Percentiles rank a stretch among this genome's conserved stretches.
Evolutionary conservation across 2,113 vertebrate species (phyloP).

Genomic region (Rousettus leschenaultii): DNA sequence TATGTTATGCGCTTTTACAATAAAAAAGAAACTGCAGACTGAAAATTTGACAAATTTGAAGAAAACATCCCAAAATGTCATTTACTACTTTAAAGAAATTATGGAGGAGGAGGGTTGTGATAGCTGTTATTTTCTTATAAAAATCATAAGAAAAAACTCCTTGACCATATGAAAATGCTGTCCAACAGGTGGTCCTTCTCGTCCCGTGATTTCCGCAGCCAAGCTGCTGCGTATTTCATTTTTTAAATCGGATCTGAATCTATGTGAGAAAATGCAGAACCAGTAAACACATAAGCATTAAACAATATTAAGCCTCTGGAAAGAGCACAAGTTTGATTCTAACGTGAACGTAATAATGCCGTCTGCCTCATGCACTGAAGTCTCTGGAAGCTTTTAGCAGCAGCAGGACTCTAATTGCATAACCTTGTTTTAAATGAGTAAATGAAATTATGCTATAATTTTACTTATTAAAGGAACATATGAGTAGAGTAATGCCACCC

Average conservation of each 20-base stretch:
- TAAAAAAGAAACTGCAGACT: background rate
- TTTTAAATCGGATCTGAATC: constrained; percentile 6
- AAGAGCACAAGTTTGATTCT: constrained; percentile 43
- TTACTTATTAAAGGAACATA: constrained; percentile 77
- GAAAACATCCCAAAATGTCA: background rate
- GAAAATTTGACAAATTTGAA: background rate
- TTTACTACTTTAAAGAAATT: background rate
- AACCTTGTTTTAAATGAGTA: constrained; percentile 67
- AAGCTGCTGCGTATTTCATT: background rate
- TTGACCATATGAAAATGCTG: background rate
- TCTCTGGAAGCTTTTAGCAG: constrained; percentile 54
- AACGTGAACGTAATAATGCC: constrained; percentile 4
- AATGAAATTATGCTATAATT: constrained; percentile 66
- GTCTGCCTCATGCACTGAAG: background rate
- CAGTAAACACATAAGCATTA: constrained; percentile 11
- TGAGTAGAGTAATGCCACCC: constrained; percentile 53
- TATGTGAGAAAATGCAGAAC: constrained; percentile 7
- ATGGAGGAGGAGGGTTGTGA: background rate
- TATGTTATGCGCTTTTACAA: background rate
- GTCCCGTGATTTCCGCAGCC: background rate
- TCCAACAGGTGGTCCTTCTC: fast-evolving
- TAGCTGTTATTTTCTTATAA: background rate
- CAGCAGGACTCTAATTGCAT: constrained; percentile 55
- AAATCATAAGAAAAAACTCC: background rate
- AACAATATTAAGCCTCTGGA: constrained; percentile 47